These are phyloP conservation scores for Ophion slaviceki DNA, from an alignment of 2,888 invertebrate species.

Conservation along the genomic window DNA sequence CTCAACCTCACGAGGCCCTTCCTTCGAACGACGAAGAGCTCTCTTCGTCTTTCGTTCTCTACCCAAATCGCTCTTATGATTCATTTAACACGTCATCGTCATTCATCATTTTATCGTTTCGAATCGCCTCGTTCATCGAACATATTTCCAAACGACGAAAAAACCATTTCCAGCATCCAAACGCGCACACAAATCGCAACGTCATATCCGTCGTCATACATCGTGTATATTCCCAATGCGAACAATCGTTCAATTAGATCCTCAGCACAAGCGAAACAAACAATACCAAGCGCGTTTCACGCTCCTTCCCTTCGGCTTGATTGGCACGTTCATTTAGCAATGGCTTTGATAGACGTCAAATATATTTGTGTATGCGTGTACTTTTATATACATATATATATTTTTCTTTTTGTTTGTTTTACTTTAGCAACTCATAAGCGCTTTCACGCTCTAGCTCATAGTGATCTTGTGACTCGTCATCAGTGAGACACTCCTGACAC, in stretches of 20 bases:
- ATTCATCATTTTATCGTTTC: constrained; percentile 53
- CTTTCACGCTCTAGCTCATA: constrained; percentile 77
- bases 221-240: constrained; percentile 15
- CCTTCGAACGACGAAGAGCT: constrained; percentile 5
- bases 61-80: constrained; percentile 21
- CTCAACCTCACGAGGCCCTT: background rate
- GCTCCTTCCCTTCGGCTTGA: constrained; percentile 76
- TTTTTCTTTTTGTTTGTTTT: constrained; percentile 64
- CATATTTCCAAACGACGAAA: constrained; percentile 9
- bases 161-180: constrained; percentile 24
- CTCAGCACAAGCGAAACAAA: background rate
- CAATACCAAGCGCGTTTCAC: constrained; percentile 50
- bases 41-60: constrained; percentile 20
- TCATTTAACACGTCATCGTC: constrained; percentile 34
- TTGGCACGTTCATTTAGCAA: constrained; percentile 80
- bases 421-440: constrained; percentile 63
- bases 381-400: constrained; percentile 60
- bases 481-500: constrained; percentile 43
- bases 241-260: background rate
- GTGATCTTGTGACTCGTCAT: constrained; percentile 68
- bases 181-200: constrained; percentile 30
- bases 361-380: constrained; percentile 58
- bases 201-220: constrained; percentile 8
- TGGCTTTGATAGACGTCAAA: constrained; percentile 75
- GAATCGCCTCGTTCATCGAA: constrained; percentile 37